Evolutionary conservation across 1,140 invertebrate genomes (phyloP).

Genomic region (Heliconius melpomene): DNA sequence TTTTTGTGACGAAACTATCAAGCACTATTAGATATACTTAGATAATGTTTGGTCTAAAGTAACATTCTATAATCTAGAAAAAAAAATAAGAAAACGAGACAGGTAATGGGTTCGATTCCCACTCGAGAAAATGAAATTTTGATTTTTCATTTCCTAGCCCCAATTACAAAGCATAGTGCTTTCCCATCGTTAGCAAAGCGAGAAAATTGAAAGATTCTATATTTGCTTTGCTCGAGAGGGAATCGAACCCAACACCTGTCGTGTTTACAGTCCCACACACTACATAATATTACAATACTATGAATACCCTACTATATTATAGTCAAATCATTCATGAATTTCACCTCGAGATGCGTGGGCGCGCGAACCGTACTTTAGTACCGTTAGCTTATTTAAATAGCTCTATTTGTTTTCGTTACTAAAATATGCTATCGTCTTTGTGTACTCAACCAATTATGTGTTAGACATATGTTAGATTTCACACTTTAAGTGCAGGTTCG

Average conservation of each 20-base stretch:
- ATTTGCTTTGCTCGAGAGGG: no score
- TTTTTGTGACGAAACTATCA: constrained; percentile 37
- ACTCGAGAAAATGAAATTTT: no score
- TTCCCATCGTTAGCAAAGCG: no score
- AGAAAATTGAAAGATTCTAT: no score
- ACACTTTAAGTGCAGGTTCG: not conserved
- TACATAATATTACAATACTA: no score
- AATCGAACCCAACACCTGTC: no score
- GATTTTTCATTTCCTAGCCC: no score
- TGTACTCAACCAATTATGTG: not conserved
- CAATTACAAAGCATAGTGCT: no score
- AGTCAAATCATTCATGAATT: constrained; percentile 35
- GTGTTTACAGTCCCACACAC: no score
- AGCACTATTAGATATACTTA: not conserved
- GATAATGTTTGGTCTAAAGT: not conserved
- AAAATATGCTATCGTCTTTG: not conserved
- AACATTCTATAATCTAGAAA: no score
- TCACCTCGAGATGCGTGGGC: constrained; percentile 18
- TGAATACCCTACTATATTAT: not conserved
- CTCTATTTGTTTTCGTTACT: constrained; percentile 14
- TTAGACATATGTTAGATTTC: not conserved
- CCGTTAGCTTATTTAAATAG: constrained; percentile 35
- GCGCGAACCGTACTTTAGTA: constrained; percentile 20
- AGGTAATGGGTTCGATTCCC: no score
- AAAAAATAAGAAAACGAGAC: no score